Evolutionary conservation across 2,113 vertebrate genomes (phyloP).

Genomic region (Mesocricetus auratus): DNA sequence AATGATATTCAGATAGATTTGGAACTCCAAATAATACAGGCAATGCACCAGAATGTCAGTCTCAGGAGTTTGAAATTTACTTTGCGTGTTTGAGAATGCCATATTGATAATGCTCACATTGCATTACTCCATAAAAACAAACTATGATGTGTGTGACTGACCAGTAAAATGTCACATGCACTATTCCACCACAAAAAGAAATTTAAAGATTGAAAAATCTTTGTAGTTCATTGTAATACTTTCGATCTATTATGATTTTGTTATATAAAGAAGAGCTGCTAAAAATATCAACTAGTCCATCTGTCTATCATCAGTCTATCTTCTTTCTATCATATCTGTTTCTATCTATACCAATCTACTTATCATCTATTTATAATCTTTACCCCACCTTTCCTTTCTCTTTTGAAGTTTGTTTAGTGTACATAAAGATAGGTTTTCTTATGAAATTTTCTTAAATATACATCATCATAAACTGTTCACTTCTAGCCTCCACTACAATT

Average conservation of each 20-base stretch:
- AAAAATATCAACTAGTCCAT: background rate
- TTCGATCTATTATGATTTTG: background rate
- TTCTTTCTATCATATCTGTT: background rate
- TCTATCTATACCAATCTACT: background rate
- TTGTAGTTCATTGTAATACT: background rate
- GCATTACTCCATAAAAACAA: background rate
- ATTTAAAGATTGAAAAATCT: background rate
- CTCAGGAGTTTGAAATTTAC: conserved; percentile 2
- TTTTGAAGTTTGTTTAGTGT: background rate
- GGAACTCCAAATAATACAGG: background rate
- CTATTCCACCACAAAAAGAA: background rate
- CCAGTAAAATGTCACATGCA: background rate
- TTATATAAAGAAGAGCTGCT: background rate
- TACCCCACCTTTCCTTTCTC: background rate
- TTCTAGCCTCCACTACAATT: background rate
- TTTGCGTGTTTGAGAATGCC: background rate
- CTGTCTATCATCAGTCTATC: background rate
- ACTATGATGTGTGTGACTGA: background rate
- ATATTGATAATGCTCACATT: background rate
- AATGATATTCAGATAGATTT: background rate
- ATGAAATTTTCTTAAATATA: background rate
- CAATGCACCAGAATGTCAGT: background rate
- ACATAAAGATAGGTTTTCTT: background rate
- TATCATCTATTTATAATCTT: background rate
- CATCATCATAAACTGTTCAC: background rate